Conservation (phyloP, 2,797 vertebrate species). For the Characodon lateralis region DNA sequence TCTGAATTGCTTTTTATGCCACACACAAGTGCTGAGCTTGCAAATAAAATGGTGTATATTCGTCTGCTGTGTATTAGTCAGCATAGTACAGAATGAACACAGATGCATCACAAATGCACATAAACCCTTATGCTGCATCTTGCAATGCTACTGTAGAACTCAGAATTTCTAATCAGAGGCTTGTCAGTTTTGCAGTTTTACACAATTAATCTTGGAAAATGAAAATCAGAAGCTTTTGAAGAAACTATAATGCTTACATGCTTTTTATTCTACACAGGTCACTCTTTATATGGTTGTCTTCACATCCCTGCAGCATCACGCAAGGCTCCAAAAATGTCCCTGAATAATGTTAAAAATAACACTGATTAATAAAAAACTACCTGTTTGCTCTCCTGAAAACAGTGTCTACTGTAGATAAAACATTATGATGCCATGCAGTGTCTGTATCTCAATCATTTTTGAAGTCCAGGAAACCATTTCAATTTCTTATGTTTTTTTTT, state of each 20-base stretch:
- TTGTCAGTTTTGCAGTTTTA: conserved; percentile 11
- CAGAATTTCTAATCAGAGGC: background rate
- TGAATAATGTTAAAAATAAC: conserved; percentile 8
- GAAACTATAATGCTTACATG: conserved; percentile 25
- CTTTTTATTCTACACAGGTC: conserved; percentile 41
- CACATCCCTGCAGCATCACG: conserved; percentile 37
- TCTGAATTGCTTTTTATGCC: background rate
- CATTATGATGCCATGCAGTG: background rate
- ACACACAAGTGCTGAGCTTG: conserved; percentile 6
- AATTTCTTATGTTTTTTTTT: background rate
- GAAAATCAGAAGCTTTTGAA: conserved; percentile 22
- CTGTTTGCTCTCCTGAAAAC: background rate
- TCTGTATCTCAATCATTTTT: background rate
- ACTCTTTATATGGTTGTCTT: conserved; percentile 22
- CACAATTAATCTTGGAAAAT: conserved; percentile 25
- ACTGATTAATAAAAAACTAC: background rate
- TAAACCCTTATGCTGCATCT: background rate
- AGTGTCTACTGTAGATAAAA: background rate
- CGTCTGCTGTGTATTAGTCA: background rate
- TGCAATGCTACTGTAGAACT: too few species aligned
- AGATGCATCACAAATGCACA: background rate
- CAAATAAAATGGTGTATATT: background rate
- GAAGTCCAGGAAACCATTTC: background rate
- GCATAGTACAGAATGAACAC: background rate
- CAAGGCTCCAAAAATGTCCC: conserved; percentile 11